phyloP scores from a whole-genome alignment of 2,113 vertebrate species.

The Pomatostomus ruficeps region DNA sequence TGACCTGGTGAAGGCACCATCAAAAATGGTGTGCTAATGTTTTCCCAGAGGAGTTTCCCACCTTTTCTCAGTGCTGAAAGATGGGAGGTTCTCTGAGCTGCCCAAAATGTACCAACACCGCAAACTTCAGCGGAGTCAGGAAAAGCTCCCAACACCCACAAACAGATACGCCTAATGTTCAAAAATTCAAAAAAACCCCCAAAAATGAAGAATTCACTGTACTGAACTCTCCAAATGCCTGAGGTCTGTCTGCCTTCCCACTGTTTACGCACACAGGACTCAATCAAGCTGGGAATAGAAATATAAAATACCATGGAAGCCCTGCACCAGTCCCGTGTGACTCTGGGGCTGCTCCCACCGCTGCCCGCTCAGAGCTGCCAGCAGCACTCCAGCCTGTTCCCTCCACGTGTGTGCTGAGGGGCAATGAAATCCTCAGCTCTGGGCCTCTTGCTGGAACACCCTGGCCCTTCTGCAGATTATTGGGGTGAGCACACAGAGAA shows the following conservation, averaged over 20 bases:
- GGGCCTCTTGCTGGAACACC: not conserved
- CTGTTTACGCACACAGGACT: not conserved
- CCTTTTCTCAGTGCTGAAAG: not conserved
- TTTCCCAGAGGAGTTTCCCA: not conserved
- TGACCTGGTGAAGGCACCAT: not conserved
- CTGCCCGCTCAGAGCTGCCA: not conserved
- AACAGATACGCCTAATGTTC: not conserved
- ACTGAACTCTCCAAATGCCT: not conserved
- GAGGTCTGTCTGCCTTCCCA: not conserved
- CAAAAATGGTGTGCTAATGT: not conserved
- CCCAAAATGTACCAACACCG: not conserved
- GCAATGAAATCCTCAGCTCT: not conserved
- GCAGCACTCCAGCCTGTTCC: not conserved
- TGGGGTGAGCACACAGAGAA: not conserved
- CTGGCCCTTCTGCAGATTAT: not conserved
- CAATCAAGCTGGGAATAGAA: not conserved
- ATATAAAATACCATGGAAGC: not conserved
- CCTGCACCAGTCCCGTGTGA: accelerated
- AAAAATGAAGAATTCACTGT: not conserved
- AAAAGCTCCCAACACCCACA: not conserved
- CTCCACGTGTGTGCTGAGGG: not conserved
- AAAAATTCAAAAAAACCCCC: accelerated
- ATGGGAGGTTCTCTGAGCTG: not conserved
- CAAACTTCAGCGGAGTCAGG: not conserved
- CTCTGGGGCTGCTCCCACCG: not conserved